phyloP scores from a whole-genome alignment of 1,140 invertebrate species.

The Pentalonia nigronervosa region DNA sequence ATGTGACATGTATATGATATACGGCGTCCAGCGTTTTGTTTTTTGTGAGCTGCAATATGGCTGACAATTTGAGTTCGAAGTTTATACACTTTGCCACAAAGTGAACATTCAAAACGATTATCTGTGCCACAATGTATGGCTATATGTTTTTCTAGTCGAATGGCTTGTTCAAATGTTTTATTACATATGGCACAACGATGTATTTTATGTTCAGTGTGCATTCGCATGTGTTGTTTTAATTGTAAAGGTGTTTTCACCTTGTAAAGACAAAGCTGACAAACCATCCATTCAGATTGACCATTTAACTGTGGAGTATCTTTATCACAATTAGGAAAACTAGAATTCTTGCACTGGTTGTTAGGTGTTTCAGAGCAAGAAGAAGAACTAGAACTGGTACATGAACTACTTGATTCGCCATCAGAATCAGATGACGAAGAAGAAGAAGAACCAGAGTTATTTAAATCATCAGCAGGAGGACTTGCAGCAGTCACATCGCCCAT shows the following conservation, averaged over 20 bases:
- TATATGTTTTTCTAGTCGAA: slow-evolving; percentile 59
- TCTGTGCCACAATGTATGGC: slow-evolving; percentile 57
- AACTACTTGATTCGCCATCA: slow-evolving; percentile 53
- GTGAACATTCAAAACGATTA: slow-evolving; percentile 56
- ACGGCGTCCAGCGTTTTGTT: slow-evolving; percentile 58
- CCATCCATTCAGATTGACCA: slow-evolving; percentile 47
- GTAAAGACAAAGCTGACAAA: slow-evolving; percentile 35
- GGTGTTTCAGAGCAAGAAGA: slow-evolving; percentile 38
- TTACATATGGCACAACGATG: slow-evolving; percentile 58
- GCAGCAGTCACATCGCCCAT: slow-evolving; percentile 53
- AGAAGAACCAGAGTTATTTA: slow-evolving; percentile 48
- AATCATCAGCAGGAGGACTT: slow-evolving; percentile 44
- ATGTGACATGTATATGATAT: slow-evolving; percentile 58
- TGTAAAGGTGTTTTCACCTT: slow-evolving; percentile 44
- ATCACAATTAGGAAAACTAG: not conserved
- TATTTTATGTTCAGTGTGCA: slow-evolving; percentile 48
- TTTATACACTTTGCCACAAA: slow-evolving; percentile 59
- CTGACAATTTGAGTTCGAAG: slow-evolving; percentile 59
- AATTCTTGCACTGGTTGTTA: not conserved
- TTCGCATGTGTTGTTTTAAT: slow-evolving; percentile 51
- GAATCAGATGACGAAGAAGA: slow-evolving; percentile 49
- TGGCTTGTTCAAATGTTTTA: slow-evolving; percentile 52
- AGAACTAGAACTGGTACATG: slow-evolving; percentile 50
- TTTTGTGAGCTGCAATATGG: slow-evolving; percentile 59
- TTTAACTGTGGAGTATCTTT: not conserved